phyloP scores from a whole-genome alignment of 1,140 invertebrate genomes.

The Trichonephila clavata region DNA sequence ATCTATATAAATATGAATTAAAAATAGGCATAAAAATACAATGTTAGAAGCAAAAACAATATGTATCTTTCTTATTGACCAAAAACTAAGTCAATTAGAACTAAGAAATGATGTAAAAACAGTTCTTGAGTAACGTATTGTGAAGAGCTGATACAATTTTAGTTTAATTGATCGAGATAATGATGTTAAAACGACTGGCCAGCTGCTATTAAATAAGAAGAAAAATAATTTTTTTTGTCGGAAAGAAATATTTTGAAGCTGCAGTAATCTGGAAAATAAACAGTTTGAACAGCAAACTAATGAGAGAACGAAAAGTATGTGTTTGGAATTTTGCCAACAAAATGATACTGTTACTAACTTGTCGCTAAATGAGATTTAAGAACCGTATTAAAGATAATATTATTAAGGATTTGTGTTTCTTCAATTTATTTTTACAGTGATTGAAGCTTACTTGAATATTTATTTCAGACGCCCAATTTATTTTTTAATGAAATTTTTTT shows the following conservation, averaged over 20 bases:
- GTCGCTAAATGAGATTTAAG: slow-evolving; percentile 1
- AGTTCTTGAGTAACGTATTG: neutral
- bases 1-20: neutral
- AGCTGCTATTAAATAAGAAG: slow-evolving; percentile 16
- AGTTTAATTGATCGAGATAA: slow-evolving; percentile 28
- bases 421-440: neutral
- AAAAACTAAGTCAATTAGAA: neutral
- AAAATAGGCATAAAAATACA: neutral
- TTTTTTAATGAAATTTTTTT: no score
- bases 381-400: neutral
- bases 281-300: slow-evolving; percentile 12
- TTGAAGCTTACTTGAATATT: no score
- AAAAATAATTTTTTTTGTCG: neutral
- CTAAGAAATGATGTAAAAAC: slow-evolving; percentile 7
- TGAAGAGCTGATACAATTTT: neutral
- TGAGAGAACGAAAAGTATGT: neutral
- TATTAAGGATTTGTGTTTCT: neutral
- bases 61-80: neutral
- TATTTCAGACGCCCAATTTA: no score
- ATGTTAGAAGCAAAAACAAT: neutral
- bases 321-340: neutral
- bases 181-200: slow-evolving; percentile 9
- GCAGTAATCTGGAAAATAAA: slow-evolving; percentile 18
- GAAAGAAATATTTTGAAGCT: slow-evolving; percentile 11
- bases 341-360: neutral